Base-by-base conservation (phyloP, 1,140 invertebrate species). In the Doryteuthis pealeii region DNA sequence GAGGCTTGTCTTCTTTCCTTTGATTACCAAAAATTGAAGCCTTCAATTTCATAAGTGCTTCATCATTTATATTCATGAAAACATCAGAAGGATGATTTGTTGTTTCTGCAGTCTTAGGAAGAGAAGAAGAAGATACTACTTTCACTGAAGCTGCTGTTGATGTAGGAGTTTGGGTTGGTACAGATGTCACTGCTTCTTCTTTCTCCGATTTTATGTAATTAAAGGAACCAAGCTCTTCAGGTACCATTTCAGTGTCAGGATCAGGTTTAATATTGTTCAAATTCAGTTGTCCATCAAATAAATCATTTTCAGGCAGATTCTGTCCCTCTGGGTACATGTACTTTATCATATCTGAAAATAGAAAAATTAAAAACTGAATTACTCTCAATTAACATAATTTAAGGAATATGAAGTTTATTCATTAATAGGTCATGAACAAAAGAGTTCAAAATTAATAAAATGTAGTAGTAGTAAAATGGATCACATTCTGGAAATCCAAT, bases 281-380 rank as follows among this genome's bases (percentile, higher is more conserved):
- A 45, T 69, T 68, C 49, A 81, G 70, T 67, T 81, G 80, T 30
- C 68, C 74, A 49, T 72, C 79, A 77, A 77, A 77, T 18, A 76
- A 32, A 67, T 66, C 72, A 33, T 77, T 73, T 73, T 79, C 76
- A 15, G 79, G 65, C 73, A 81, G 74, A 32, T 73, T 74, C 14
- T 70, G 26, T 33, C 69, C 75, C 73, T 85, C 84, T 68, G 73
- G 77, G 40, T 79, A 81, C 67, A 85, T 84, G 65, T 82, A 85
- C 74, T 82, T 76, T 26, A 85, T 79, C 77, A 85, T 83, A 77
- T 85, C 83, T 82, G 76, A 65, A 82, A 82, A 54, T 43, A 10
- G 10, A 40, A 77, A 74, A 74, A 67, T 5, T 5, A 40, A 40
- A 40, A 40, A 40, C n/a, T n/a, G n/a, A n/a, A n/a, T n/a, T n/a